Evolutionary conservation across 2,797 vertebrate species (phyloP), one percentile per base, ranked within the genome.

Genomic region (Oreonectes daqikongensis): DNA sequence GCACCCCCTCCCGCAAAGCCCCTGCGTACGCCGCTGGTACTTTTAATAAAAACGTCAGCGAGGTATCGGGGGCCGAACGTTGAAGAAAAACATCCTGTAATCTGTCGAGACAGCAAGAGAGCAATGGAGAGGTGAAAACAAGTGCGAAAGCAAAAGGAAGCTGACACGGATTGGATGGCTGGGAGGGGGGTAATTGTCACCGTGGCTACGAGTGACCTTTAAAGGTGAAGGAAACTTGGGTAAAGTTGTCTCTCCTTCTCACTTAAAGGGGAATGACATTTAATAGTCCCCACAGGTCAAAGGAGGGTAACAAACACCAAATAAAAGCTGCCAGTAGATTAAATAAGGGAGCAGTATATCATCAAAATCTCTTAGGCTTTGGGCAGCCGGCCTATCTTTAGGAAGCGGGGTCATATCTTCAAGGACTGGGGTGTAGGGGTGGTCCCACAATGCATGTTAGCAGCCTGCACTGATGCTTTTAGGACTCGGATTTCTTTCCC

Each of bases 241-340:
- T 86, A 89, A 93, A 92, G 90, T 92, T 91, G 88, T 92, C 90
- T 90, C 88, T 92, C 90, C 89, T 87, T 85, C 86, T 89, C 89
- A 87, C 86, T 91, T 91, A 91, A 93, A 90, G 86, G 81, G 84
- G 86, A 90, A 77, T 90, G 92, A 91, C 90, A 93, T 93, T 91
- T 90, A 91, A 92, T 91, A 92, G 90, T 92, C 90, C 90, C 89
- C 84, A 86, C 81, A 89, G 91, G 90, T 92, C 91, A 88, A 85
- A 85, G 81, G 79, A 90, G 89, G 90, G 85, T 88, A 93, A 92
- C 90, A 91, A 93, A 93, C 87, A 90, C 87, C 88, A 89, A 92
- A 91, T 89, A 91, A 89, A 91, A 82, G 72, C 87, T 90, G 87
- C 84, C 84, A 85, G 85, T 81, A 71, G 75, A 75, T 86, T 83